A percentile compares a stretch with the other conserved stretches of the same genome.
These are phyloP conservation scores for Poecile atricapillus DNA, from an alignment of 2,113 vertebrate genomes.

Conservation along the genomic window DNA sequence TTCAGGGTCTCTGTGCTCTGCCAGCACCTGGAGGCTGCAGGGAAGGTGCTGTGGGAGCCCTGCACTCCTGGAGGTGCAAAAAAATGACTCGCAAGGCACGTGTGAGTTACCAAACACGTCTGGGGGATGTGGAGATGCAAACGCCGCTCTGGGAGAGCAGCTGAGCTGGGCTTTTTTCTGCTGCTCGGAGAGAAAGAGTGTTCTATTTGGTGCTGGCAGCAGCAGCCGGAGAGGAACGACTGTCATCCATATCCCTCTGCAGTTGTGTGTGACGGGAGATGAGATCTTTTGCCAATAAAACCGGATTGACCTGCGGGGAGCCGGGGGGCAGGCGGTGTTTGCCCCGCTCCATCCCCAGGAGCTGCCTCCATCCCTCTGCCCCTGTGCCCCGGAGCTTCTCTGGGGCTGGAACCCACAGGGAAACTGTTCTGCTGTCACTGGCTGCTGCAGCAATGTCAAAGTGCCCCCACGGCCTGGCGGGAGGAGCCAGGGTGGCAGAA, in stretches of 20 bases:
- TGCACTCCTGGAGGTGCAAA: accelerated
- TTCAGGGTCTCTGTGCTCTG: neutral
- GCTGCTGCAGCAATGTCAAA: neutral
- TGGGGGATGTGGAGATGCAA: neutral
- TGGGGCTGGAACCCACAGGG: neutral
- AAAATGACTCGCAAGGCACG: neutral
- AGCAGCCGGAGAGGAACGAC: neutral
- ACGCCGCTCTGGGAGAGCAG: neutral
- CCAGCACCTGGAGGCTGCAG: neutral
- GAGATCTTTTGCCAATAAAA: neutral
- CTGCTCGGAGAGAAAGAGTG: neutral
- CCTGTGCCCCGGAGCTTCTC: neutral
- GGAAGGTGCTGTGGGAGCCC: neutral
- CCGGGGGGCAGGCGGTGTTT: neutral
- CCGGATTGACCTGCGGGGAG: neutral
- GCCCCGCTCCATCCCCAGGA: neutral
- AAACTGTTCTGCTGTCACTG: neutral
- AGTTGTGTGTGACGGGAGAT: neutral
- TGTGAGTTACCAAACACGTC: neutral
- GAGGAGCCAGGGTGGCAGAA: accelerated
- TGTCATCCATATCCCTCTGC: neutral
- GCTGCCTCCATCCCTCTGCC: neutral
- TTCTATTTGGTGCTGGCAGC: neutral
- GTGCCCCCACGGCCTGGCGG: accelerated
- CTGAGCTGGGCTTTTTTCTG: neutral